A percentile compares a stretch with the other conserved stretches of the same genome.
Evolutionary conservation across 2,888 invertebrate genomes (phyloP).

Genomic region (Ormyrus thymus): DNA sequence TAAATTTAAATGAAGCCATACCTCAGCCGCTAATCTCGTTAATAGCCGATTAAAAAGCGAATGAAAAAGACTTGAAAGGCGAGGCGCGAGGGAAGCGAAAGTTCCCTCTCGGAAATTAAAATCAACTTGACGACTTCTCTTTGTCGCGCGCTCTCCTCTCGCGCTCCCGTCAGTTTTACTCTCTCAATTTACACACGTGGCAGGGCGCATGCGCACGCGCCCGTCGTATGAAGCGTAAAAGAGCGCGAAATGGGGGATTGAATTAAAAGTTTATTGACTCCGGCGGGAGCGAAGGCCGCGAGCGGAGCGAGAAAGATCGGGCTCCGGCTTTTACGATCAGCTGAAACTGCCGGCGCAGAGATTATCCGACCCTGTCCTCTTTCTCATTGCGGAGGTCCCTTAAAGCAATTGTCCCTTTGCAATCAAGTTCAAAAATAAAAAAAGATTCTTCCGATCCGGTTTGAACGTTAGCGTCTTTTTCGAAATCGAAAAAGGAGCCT

Average conservation of each 20-base stretch:
- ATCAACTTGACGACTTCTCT: slow-evolving; percentile 33
- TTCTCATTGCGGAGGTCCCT: slow-evolving; percentile 22
- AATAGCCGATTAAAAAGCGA: slow-evolving; percentile 52
- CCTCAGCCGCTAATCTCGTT: slow-evolving; percentile 54
- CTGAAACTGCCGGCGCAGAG: slow-evolving; percentile 8
- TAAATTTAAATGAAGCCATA: slow-evolving; percentile 55
- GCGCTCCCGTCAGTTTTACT: slow-evolving; percentile 14
- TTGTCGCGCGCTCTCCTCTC: slow-evolving; percentile 9
- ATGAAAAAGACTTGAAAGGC: slow-evolving; percentile 47
- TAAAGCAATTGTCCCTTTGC: background rate
- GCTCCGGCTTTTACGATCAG: slow-evolving; percentile 40
- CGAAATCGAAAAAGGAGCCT: too few relatives aligned
- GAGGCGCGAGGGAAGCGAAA: slow-evolving; percentile 31
- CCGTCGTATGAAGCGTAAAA: slow-evolving; percentile 33
- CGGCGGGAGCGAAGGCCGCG: slow-evolving; percentile 36
- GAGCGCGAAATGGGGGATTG: slow-evolving; percentile 46
- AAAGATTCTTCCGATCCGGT: too few relatives aligned
- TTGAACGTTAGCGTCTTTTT: too few relatives aligned
- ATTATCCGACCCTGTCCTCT: background rate
- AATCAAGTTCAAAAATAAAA: too few relatives aligned
- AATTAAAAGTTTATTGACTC: slow-evolving; percentile 56
- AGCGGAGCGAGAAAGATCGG: slow-evolving; percentile 3
- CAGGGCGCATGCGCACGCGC: background rate
- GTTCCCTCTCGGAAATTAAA: slow-evolving; percentile 47
- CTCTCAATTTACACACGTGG: slow-evolving; percentile 43